Percentiles rank a stretch among this genome's conserved stretches.
Evolutionary conservation across 2,113 vertebrate species (phyloP).

Genomic region (Pteronura brasiliensis): DNA sequence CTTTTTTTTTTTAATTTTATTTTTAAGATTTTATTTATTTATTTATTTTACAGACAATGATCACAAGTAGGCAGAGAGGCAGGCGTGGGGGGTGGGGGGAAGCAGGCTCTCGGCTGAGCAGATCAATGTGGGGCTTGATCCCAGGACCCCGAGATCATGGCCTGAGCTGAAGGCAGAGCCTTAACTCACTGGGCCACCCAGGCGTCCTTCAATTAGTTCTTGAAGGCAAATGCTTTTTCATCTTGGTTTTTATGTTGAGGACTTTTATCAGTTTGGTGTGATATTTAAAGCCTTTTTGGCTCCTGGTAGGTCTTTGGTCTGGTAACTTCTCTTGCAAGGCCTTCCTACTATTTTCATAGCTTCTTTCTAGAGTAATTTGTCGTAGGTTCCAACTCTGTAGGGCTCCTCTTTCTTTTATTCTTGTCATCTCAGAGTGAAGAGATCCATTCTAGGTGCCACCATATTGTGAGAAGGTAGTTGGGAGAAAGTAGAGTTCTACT

Average conservation of each 20-base stretch:
- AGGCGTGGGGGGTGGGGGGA: no score
- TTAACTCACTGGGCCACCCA: no score
- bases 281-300: background rate
- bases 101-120: no score
- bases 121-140: no score
- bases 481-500: background rate
- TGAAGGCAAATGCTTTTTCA: background rate
- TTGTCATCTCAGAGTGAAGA: background rate
- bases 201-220: no score
- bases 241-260: background rate
- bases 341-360: background rate
- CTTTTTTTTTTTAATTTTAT: no score
- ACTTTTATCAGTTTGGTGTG: background rate
- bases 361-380: constrained; percentile 27
- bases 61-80: no score
- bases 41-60: no score
- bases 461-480: background rate
- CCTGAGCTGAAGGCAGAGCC: no score
- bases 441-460: background rate
- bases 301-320: background rate
- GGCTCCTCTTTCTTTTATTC: background rate
- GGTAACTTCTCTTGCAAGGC: background rate
- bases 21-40: no score
- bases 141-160: no score
- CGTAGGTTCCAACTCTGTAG: background rate